Conservation (phyloP, 2,797 vertebrate genomes). For the Macropodus opercularis region DNA sequence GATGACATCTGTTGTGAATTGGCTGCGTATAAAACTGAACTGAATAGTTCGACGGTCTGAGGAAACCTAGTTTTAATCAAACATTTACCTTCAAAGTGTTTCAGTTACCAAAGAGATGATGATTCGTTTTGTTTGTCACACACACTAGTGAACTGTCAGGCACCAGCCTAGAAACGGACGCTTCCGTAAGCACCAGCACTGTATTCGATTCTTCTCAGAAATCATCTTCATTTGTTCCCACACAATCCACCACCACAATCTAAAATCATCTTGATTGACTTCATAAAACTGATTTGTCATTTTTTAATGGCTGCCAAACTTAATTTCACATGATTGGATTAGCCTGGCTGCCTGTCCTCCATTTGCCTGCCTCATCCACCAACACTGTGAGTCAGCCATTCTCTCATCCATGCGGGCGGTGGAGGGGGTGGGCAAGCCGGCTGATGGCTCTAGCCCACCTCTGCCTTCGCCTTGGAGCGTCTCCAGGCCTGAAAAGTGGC, state of each 20-base stretch:
- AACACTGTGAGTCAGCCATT: slow-evolving; percentile 75
- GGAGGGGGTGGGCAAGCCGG: slow-evolving; percentile 4
- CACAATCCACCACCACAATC: slow-evolving; percentile 6
- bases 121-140: too few species aligned
- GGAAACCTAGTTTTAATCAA: too few species aligned
- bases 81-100: too few species aligned
- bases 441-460: slow-evolving; percentile 57
- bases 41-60: too few species aligned
- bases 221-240: slow-evolving; percentile 26
- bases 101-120: too few species aligned
- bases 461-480: slow-evolving; percentile 55
- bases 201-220: slow-evolving; percentile 12
- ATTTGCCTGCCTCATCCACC: slow-evolving; percentile 69
- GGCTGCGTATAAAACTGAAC: too few species aligned
- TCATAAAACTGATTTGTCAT: slow-evolving; percentile 42
- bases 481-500: slow-evolving; percentile 59
- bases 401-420: slow-evolving; percentile 52
- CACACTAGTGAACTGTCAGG: too few species aligned
- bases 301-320: slow-evolving; percentile 63
- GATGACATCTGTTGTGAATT: too few species aligned
- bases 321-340: slow-evolving; percentile 73
- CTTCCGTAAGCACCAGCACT: too few species aligned
- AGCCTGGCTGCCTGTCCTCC: slow-evolving; percentile 60
- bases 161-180: too few species aligned
- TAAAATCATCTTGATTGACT: slow-evolving; percentile 45